Evolutionary conservation across 30 jellyfish, hydroid and myxozoan genomes (phyloP), one percentile per base, ranked within the genome.

Genomic region (Aurelia sp.): DNA sequence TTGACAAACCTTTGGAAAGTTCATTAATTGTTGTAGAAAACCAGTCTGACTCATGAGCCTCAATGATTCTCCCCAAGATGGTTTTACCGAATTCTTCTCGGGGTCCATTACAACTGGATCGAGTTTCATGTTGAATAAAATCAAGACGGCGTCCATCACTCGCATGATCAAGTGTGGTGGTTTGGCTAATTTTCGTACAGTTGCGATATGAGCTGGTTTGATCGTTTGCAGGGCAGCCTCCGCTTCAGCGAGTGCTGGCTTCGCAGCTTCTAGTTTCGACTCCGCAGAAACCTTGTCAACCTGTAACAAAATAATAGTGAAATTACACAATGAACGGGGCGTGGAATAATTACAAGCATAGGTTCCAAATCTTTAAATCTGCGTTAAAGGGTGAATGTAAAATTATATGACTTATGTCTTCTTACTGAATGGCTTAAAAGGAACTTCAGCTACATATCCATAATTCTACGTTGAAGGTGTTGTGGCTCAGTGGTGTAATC

Each of bases 111-210:
- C 82, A 60, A 92, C 94, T 4, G 89, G 84, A 55, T 92, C 98
- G 53, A 92, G 86, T 50, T 52, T 86, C 80, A 53, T 55, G 82
- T 81, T 81, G 88, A 76, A 92, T 72, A 92, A 62, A 16, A 92
- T 71, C 86, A 92, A 50, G 53, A 86, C 95, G 30, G 97, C 80
- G 68, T 92, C 98, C 98, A 92, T 92, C 16, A 92, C 92, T 4
- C 97, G 74, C 98, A 92, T 92, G 88, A 92, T 92, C 44, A 92
- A 78, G 53, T 92, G 98, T 8, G 98, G 98, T 31, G 98, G 98
- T 27, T 92, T 92, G 5, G 78, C 87, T 35, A 92, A 72, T 24
- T 79, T 77, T 33, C 98, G 87, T 1, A 92, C 95, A 6, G 95
- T 58, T 1, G 96, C 91, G 17, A 92, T 86, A 60, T 92, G 96